Evolutionary conservation across 2,888 invertebrate species (phyloP), one percentile per base, ranked within the genome.

Genomic region (Polymixis flavicincta): DNA sequence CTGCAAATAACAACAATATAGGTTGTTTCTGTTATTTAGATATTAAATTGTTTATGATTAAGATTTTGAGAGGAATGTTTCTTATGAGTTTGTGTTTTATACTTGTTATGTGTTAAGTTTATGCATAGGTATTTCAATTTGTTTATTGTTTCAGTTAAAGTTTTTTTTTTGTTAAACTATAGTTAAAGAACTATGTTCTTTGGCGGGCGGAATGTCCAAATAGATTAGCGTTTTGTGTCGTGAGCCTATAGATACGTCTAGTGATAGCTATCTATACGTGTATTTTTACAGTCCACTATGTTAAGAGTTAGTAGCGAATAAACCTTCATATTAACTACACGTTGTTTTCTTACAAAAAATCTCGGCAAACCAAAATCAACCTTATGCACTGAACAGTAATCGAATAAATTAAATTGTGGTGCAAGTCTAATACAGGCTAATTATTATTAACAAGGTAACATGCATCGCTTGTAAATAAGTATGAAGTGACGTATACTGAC

Each of bases 401-500:
- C 8, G 60, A 14, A n/a, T 55, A 14, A 7, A 55, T 14, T 25
- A 1, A 19, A 32, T 28, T 28, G 19, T 59, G 19, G 19, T 59
- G 32, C 59, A 59, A 17, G 17, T 42, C 25, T 25, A 17, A 64
- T 25, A 45, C 19, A 64, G 11, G 19, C 0, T 22, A 11, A 48
- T 14, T 28, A 48, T 28, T 28, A 28, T 48, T 8, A 4, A 25
- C 45, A 45, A 25, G 45, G 25, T 65, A n/a, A 65, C 22, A 22
- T 28, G 8, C 22, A 6, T 14, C 9, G 17, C 54, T 2, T 4
- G 55, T 54, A 22, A 28, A 0, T 28, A 2, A 8, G 5, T 48
- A 48, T 1, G 8, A 17, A 66, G 32, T 32, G n/a, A 7, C 1
- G 66, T 25, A n/a, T 66, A 91, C 93, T 87, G 59, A 93, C 93